Evolutionary conservation across 1,140 invertebrate species (phyloP), one percentile per base, ranked within the genome.

Genomic region (Laupala kohalensis): DNA sequence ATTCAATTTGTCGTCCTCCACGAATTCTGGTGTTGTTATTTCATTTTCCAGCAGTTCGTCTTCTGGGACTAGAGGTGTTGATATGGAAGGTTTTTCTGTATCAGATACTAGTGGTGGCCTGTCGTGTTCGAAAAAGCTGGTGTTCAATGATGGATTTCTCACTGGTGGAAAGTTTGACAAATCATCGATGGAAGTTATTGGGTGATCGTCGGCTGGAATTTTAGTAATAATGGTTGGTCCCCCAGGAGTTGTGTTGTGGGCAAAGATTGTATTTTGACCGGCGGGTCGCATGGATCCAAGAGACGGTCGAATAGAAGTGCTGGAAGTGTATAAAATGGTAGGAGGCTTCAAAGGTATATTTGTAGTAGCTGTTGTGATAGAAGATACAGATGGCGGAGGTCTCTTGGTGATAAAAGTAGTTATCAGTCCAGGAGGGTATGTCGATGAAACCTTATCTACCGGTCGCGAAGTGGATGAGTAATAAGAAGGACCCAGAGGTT

Each of bases 81-180:
- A 9, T 19, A 2, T 9, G 9, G 4, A 9, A 53, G 37, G 37
- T 2, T 23, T 25, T 24, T 64, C 29, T 15, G 69, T 70, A 4
- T n/a, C n/a, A 6, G 29, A 23, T 19, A 71, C 53, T 29, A 71
- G 25, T n/a, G 26, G 64, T 19, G 71, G 71, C 6, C 67, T n/a
- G n/a, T 72, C 71, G 13, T 69, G 65, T 23, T 72, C 65, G n/a
- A n/a, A 24, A 5, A 80, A 81, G 0, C 88, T 89, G 71, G 86
- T 86, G 71, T 92, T 92, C 0, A 92, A 79, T 80, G 91, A 89
- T 0, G 92, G 92, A 79, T 93, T 92, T 69, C 91, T 84, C 2
- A 92, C 92, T 0, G 92, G 92, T 28, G 92, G 92, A 80, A 93
- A 93, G 74, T 92, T 92, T 24, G 89, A 87, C 5, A 89, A 79